Evolutionary conservation across 2,797 vertebrate species (phyloP).

Genomic region (Apogon hyalosoma): DNA sequence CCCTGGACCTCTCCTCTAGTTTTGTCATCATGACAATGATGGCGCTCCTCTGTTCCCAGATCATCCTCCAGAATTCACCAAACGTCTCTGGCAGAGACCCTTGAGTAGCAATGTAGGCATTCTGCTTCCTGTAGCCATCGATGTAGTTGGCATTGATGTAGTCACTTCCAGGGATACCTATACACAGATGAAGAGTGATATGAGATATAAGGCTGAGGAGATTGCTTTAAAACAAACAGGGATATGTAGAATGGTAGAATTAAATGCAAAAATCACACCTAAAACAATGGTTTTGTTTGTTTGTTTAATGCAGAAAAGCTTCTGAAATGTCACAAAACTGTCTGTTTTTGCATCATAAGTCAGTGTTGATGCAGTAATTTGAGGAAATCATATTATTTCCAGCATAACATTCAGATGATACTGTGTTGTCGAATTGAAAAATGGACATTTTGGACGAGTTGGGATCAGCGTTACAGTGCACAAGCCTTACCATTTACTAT

Average conservation of each 20-base stretch:
- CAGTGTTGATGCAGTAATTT: slow-evolving; percentile 9
- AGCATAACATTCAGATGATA: not conserved
- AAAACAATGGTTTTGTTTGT: not conserved
- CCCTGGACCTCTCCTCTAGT: slow-evolving; percentile 96
- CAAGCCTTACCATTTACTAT: slow-evolving; percentile 66
- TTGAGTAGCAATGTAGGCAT: slow-evolving; percentile 97
- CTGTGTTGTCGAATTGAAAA: slow-evolving; percentile 26
- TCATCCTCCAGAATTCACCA: slow-evolving; percentile 98
- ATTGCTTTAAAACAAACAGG: not conserved
- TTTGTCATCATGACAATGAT: slow-evolving; percentile 99
- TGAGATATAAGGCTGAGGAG: too few species aligned
- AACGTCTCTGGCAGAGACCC: slow-evolving; percentile 95
- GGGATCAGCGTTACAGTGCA: slow-evolving; percentile 21
- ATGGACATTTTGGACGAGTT: slow-evolving; percentile 10
- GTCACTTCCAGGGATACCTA: slow-evolving; percentile 94
- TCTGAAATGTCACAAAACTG: not conserved
- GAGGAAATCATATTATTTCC: slow-evolving; percentile 12
- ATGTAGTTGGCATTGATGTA: slow-evolving; percentile 99
- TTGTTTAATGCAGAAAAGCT: not conserved
- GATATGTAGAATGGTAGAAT: not conserved
- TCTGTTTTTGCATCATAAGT: not conserved
- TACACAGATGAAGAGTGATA: too few species aligned
- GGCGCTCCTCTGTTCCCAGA: slow-evolving; percentile 97
- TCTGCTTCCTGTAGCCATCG: slow-evolving; percentile 97
- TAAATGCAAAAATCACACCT: not conserved